Base-by-base conservation (phyloP, 1,140 invertebrate genomes). In the Camponotus floridanus region DNA sequence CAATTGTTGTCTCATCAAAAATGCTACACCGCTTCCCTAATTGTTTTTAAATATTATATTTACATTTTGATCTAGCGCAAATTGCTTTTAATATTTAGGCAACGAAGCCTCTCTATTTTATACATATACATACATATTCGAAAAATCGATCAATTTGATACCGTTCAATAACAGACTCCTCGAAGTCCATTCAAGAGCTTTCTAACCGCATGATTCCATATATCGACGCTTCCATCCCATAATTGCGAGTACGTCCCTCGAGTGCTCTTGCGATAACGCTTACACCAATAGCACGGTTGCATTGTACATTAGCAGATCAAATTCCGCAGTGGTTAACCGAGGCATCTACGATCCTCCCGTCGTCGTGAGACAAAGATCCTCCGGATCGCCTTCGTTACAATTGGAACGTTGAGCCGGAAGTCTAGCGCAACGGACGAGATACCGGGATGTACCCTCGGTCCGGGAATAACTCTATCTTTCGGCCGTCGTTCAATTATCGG, bases 281-380 rank as follows among this genome's bases (percentile, higher is more conserved):
- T 62, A 65, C 71, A 55, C 88, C 79, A 73, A 84, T 90, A 87
- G 76, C 62, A 79, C 31, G 59, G 48, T 67, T 45, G 81, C 76
- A 84, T 88, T 86, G 89, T 88, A 73, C 81, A 90, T 90, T 86
- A 88, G 55, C 81, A 45, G 86, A 90, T 87, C 89, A 67, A 85
- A 74, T 87, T 85, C 51, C 64, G 73, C 33, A 62, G 21, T 36
- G 74, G 88, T 39, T 85, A 89, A 83, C 79, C 80, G 62, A 61
- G 31, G 79, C 64, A 83, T 89, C 51, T 81, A 64, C 61, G 83
- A 81, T 51, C 61, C 67, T 55, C 65, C 51, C 65, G 31, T 45
- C 15, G 15, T 57, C 45, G 39, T 79, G 74, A 71, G 78, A 78
- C 88, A 74, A 86, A 89, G 87, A 88, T 86, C 62, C 45, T 33